Evolutionary conservation across 2,113 vertebrate species (phyloP).

Genomic region (Chrysochloris asiatica): DNA sequence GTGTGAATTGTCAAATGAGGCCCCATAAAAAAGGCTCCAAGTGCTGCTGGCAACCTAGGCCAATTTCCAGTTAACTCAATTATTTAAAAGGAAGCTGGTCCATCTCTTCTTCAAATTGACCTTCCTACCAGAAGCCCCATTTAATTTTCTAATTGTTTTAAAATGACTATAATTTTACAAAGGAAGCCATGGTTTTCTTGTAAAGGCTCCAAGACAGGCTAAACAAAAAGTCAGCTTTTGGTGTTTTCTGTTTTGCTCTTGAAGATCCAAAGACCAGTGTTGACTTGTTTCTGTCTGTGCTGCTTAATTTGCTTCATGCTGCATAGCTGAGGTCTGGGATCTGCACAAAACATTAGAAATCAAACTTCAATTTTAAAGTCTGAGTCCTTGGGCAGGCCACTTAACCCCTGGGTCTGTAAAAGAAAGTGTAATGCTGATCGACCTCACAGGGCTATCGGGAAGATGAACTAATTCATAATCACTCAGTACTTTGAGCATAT

Average conservation of each 20-base stretch:
- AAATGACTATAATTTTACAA: constrained; percentile 61
- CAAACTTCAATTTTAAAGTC: constrained; percentile 26
- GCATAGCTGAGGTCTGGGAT: neutral
- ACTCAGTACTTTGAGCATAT: neutral
- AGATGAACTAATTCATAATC: constrained; percentile 41
- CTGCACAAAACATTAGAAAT: neutral
- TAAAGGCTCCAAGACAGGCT: neutral
- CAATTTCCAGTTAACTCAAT: neutral
- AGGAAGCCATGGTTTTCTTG: constrained; percentile 10
- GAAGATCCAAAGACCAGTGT: neutral
- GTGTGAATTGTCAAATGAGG: neutral
- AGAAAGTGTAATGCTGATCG: neutral
- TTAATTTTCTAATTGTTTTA: constrained; percentile 61
- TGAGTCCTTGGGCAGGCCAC: neutral
- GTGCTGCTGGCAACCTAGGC: neutral
- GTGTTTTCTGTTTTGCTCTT: neutral
- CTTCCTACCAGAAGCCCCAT: neutral
- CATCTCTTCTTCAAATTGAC: constrained; percentile 31
- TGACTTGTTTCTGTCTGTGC: neutral
- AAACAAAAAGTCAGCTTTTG: constrained; percentile 1
- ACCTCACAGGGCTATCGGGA: neutral
- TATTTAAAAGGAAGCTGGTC: neutral
- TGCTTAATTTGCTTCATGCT: neutral
- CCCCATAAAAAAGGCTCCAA: neutral
- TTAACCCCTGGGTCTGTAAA: neutral